Conservation (phyloP, 2,888 invertebrate species). For the Phyllotreta striolata region DNA sequence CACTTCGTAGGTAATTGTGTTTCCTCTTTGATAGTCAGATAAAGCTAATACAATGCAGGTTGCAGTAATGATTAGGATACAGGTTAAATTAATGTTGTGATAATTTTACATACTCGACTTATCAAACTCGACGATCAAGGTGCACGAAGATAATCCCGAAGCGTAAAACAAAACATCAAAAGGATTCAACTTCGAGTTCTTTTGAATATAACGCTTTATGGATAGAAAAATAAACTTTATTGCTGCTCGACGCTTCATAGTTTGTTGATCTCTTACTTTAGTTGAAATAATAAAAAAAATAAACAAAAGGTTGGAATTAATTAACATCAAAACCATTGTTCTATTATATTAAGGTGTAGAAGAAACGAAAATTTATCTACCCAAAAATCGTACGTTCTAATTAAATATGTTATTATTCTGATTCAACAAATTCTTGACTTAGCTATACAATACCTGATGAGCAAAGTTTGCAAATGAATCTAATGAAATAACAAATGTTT, state of each 20-base stretch:
- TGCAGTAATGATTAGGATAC: conserved; percentile 20
- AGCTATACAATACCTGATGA: no score
- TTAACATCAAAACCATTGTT: no score
- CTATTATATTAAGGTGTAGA: no score
- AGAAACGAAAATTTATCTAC: no score
- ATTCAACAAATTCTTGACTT: no score
- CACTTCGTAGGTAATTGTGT: conserved; percentile 19
- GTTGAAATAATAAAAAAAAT: no score
- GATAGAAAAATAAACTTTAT: conserved; percentile 2
- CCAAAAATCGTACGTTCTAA: no score
- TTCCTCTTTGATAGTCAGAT: conserved; percentile 18
- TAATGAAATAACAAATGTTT: no score
- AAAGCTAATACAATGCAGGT: conserved; percentile 22
- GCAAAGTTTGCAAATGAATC: no score
- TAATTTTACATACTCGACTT: conserved; percentile 14
- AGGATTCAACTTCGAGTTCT: conserved; percentile 11
- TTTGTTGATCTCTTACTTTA: background rate
- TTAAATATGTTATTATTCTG: no score
- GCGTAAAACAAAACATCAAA: conserved; percentile 18
- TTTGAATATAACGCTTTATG: conserved; percentile 1
- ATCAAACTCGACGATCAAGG: conserved; percentile 18
- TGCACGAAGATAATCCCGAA: conserved; percentile 7
- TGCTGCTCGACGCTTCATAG: conserved; percentile 2
- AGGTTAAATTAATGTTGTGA: conserved; percentile 20
- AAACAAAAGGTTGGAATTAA: no score